Conservation (phyloP, 1,140 invertebrate genomes). For the Brachionus koreanus region DNA sequence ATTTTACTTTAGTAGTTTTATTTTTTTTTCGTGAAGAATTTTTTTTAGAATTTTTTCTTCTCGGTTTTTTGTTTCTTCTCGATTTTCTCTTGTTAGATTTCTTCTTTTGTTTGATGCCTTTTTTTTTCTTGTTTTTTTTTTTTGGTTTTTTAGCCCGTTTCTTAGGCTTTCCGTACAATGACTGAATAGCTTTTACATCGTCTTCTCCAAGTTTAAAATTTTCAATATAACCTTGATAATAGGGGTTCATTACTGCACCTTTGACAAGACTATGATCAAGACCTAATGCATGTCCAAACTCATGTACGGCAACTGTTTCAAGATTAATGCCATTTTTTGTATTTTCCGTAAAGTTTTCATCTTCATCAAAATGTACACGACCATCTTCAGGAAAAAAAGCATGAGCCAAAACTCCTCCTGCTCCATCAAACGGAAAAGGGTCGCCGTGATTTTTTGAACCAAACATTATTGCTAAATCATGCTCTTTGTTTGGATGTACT, state of each 20-base stretch:
- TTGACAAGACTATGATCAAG: constrained; percentile 56
- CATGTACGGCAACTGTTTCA: constrained; percentile 56
- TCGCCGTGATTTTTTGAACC: constrained; percentile 16
- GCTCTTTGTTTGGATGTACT: not conserved
- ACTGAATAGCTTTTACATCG: constrained; percentile 52
- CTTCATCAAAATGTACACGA: constrained; percentile 55
- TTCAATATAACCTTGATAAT: constrained; percentile 49
- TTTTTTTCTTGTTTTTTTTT: not conserved
- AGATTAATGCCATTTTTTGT: constrained; percentile 8
- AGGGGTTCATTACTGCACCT: constrained; percentile 59
- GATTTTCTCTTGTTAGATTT: not conserved
- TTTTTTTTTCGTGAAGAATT: not conserved
- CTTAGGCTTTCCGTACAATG: constrained; percentile 49
- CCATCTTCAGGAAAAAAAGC: constrained; percentile 54
- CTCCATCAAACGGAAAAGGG: constrained; percentile 49
- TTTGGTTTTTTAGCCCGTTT: not conserved
- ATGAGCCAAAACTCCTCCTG: constrained; percentile 54
- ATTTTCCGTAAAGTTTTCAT: constrained; percentile 51
- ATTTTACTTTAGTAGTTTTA: not conserved
- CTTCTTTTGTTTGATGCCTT: not conserved
- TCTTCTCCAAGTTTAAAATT: constrained; percentile 49
- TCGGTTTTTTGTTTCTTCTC: not conserved
- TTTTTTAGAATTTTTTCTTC: not conserved
- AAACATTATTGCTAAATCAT: constrained; percentile 40
- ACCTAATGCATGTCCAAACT: constrained; percentile 60